Percentiles rank a stretch among this genome's conserved stretches.
Evolutionary conservation across 2,888 invertebrate genomes (phyloP).

Genomic region (Drosophila formosana): DNA sequence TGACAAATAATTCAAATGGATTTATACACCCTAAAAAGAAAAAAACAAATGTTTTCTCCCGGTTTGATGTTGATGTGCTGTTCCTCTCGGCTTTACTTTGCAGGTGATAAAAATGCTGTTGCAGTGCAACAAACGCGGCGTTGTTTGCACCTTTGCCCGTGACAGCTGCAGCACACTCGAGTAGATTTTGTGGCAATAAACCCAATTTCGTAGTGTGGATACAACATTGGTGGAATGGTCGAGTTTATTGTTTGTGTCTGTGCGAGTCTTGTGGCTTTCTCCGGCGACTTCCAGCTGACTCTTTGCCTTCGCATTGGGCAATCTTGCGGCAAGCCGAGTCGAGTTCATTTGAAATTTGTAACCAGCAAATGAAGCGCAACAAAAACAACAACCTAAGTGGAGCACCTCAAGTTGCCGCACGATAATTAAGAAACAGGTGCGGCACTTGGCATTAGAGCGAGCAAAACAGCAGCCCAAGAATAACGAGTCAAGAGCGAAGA

Average conservation of each 20-base stretch:
- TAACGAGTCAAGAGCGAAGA: neutral
- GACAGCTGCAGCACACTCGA: conserved; percentile 53
- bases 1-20: neutral
- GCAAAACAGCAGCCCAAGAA: conserved; percentile 8
- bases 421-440: conserved; percentile 57
- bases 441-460: conserved; percentile 21
- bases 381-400: conserved; percentile 37
- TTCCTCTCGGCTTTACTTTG: conserved; percentile 12
- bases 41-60: neutral
- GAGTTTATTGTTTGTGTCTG: conserved; percentile 38
- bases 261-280: conserved; percentile 41
- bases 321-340: conserved; percentile 4
- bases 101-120: conserved; percentile 47
- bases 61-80: no score
- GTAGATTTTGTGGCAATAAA: conserved; percentile 62
- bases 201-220: conserved; percentile 56
- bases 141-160: conserved; percentile 41
- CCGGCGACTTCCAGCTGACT: conserved; percentile 37
- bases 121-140: conserved; percentile 33
- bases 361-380: conserved; percentile 49
- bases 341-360: conserved; percentile 68
- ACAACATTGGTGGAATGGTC: conserved; percentile 51
- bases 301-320: conserved; percentile 5
- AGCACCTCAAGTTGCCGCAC: conserved; percentile 54
- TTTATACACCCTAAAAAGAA: neutral